A percentile compares a stretch with the other conserved stretches of the same genome.
These are phyloP conservation scores for Neocloeon triangulifer DNA, from an alignment of 1,140 invertebrate species.

Conservation along the genomic window DNA sequence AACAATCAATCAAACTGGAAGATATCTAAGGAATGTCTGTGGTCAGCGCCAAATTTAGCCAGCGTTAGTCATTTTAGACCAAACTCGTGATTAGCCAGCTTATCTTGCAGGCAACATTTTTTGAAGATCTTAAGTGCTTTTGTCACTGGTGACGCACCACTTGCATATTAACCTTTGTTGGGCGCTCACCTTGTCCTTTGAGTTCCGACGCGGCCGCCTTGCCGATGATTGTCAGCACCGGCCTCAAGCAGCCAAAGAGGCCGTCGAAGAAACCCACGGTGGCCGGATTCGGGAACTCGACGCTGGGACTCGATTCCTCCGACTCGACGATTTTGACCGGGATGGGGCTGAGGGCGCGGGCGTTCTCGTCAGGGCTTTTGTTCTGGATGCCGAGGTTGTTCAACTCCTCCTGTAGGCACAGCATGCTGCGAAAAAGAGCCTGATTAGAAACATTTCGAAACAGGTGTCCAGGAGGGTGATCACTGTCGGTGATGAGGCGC, in stretches of 20 bases:
- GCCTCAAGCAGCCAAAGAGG: slow-evolving; percentile 63
- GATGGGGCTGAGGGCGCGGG: slow-evolving; percentile 25
- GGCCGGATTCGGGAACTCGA: slow-evolving; percentile 15
- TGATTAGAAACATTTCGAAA: too few species aligned
- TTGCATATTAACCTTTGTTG: too few species aligned
- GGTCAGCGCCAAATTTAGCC: too few species aligned
- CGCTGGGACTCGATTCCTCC: slow-evolving; percentile 13
- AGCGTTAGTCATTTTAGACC: too few species aligned
- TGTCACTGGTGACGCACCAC: too few species aligned
- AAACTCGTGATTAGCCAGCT: too few species aligned
- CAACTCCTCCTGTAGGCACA: slow-evolving; percentile 39
- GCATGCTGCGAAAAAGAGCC: slow-evolving; percentile 29
- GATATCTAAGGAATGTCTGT: too few species aligned
- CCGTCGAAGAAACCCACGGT: slow-evolving; percentile 50
- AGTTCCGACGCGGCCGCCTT: slow-evolving; percentile 47
- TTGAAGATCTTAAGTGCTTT: too few species aligned
- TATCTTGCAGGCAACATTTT: too few species aligned
- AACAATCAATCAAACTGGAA: too few species aligned
- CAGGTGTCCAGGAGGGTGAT: too few species aligned
- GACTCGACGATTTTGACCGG: slow-evolving; percentile 14
- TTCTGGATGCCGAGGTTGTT: slow-evolving; percentile 23
- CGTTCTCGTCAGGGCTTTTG: slow-evolving; percentile 40
- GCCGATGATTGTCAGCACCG: slow-evolving; percentile 63
- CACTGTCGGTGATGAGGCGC: too few species aligned
- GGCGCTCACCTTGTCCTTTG: slow-evolving; percentile 22